Evolutionary conservation across 1,140 invertebrate species (phyloP), one percentile per base, ranked within the genome.

Genomic region (Zaprionus taronus): DNA sequence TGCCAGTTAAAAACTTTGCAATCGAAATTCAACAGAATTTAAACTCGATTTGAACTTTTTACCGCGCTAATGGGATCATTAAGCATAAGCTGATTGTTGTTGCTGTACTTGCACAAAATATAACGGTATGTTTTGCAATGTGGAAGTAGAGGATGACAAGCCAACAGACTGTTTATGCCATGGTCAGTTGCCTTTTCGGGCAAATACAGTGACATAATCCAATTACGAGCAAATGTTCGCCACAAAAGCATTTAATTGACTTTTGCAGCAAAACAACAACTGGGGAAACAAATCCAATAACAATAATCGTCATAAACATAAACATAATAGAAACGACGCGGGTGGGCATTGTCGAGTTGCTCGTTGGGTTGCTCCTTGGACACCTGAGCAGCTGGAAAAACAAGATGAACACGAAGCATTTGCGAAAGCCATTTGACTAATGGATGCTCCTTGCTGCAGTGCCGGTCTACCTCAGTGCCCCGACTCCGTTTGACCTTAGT

Each of bases 381-480:
- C 80, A 82, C 81, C 75, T 69, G 72, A 75, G 58, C 66, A 53
- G 51, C 65, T 79, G 71, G 62, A 44, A 22, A 31, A 64, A 66
- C 77, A 53, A 55, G 72, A 65, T 74, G 69, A 75, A 79, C 83
- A 82, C 67, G 63, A 65, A 73, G 58, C 74, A 76, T 64, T 66
- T 58, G 76, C 75, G 80, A 83, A 83, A 83, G 71, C 84, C 84
- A 87, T 87, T 87, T 89, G 84, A 87, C 84, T 87, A 87, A 87
- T 87, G 84, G 84, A 81, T 79, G 80, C 74, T 84, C 71, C 62
- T 69, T 34, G 41, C 31, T 38, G 41, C 60, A 51, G 51, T 74
- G 38, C n/a, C 20, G 36, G 55, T 28, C 22, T 14, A 28, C 22
- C 38, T 24, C 36, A 7, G 14, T 28, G 20, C 28, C 22, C 41